Evolutionary conservation across 2,797 vertebrate genomes (phyloP).

Genomic region (Melanotaenia boesemani): DNA sequence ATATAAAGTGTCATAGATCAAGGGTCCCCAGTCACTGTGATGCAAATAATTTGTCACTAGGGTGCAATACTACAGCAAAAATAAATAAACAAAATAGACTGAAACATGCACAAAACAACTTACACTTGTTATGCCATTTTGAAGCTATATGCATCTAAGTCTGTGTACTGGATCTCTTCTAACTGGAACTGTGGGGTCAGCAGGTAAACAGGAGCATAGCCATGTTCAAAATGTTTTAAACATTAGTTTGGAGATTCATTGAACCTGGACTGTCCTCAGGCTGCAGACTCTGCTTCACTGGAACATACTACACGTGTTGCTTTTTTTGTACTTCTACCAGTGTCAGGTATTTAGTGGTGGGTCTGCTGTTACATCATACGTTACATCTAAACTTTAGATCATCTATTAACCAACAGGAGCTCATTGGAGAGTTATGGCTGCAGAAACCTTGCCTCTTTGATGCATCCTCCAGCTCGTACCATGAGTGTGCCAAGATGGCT

Average conservation of each 20-base stretch:
- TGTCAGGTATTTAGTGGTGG: not conserved
- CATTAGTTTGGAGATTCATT: not conserved
- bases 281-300: not conserved
- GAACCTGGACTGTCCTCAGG: not conserved
- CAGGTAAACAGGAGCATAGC: not conserved
- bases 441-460: not conserved
- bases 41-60: not conserved
- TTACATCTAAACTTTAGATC: not conserved
- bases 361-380: not conserved
- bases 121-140: not conserved
- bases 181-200: not conserved
- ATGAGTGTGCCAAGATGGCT: not conserved
- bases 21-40: not conserved
- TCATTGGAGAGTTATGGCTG: not conserved
- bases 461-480: not conserved
- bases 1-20: not conserved
- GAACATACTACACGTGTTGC: too few species aligned
- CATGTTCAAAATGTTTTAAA: not conserved
- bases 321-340: too few species aligned
- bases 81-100: not conserved
- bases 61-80: not conserved
- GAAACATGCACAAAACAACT: not conserved
- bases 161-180: not conserved
- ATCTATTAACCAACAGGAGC: not conserved
- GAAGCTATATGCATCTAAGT: not conserved